A percentile compares a stretch with the other conserved stretches of the same genome.
These are phyloP conservation scores for Xestia c-nigrum DNA, from an alignment of 2,888 invertebrate species.

Conservation along the genomic window DNA sequence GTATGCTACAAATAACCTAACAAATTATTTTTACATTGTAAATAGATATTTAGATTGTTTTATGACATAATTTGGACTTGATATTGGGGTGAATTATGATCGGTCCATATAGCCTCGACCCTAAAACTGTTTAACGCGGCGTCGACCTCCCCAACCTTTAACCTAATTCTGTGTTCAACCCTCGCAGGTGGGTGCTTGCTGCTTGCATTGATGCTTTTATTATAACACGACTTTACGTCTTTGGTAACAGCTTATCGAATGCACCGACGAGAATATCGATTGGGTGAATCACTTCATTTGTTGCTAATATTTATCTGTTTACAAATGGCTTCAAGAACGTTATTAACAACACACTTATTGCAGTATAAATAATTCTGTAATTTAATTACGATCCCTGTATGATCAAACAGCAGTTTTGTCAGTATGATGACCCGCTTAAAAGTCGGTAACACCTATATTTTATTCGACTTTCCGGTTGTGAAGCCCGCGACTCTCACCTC, in stretches of 20 bases:
- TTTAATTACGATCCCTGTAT: slow-evolving; percentile 40
- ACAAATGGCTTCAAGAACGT: slow-evolving; percentile 61
- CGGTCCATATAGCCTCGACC: slow-evolving; percentile 79
- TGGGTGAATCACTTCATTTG: slow-evolving; percentile 69
- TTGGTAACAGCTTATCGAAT: slow-evolving; percentile 53
- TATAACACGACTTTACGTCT: slow-evolving; percentile 73
- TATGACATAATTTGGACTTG: slow-evolving; percentile 77
- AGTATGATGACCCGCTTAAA: slow-evolving; percentile 56
- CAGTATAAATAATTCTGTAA: slow-evolving; percentile 37
- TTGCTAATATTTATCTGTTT: slow-evolving; percentile 60
- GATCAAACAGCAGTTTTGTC: slow-evolving; percentile 48
- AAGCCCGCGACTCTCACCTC: slow-evolving; percentile 74
- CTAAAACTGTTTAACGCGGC: slow-evolving; percentile 78
- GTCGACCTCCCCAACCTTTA: slow-evolving; percentile 82
- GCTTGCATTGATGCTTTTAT: slow-evolving; percentile 78
- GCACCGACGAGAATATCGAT: slow-evolving; percentile 58
- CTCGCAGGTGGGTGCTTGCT: slow-evolving; percentile 78
- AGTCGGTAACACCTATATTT: slow-evolving; percentile 58
- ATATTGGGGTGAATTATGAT: slow-evolving; percentile 81
- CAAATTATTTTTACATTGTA: slow-evolving; percentile 41
- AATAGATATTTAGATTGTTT: slow-evolving; percentile 67
- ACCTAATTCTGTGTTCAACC: slow-evolving; percentile 82
- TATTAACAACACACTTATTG: slow-evolving; percentile 36
- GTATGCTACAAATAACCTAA: slow-evolving; percentile 39
- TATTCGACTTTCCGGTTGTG: slow-evolving; percentile 74